Percentiles rank a stretch among this genome's conserved stretches.
Evolutionary conservation across 2,888 invertebrate species (phyloP).

Genomic region (Ecdyonurus torrentis): DNA sequence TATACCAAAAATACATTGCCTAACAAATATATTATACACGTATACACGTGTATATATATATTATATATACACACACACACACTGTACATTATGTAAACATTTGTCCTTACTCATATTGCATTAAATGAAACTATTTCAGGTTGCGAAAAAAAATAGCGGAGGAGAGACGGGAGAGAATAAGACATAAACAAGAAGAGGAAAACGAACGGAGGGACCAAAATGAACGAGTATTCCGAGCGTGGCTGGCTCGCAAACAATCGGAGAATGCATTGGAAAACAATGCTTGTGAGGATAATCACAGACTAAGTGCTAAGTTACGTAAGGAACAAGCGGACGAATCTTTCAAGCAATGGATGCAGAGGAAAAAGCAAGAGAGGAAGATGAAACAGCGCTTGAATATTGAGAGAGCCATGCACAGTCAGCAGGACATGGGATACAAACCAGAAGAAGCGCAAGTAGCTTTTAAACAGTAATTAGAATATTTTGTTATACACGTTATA

Average conservation of each 20-base stretch:
- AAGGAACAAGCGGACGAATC: conserved; percentile 4
- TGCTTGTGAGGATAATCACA: neutral
- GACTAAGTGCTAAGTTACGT: neutral
- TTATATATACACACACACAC: too few species aligned
- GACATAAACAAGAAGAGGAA: neutral
- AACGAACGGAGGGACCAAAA: conserved; percentile 3
- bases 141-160: conserved; percentile 12
- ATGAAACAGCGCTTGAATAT: neutral
- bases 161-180: conserved; percentile 3
- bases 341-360: conserved; percentile 2
- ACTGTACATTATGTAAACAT: too few species aligned
- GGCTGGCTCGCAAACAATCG: conserved; percentile 3
- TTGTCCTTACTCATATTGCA: too few species aligned
- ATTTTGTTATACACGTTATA: too few species aligned
- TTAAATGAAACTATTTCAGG: conserved; percentile 8
- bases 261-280: neutral
- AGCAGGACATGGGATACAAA: neutral
- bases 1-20: too few species aligned
- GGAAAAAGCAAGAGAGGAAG: conserved; percentile 2
- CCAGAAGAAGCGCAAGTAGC: neutral
- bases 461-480: neutral
- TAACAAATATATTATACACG: too few species aligned
- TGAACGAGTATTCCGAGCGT: conserved; percentile 2
- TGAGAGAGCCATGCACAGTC: neutral
- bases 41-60: too few species aligned